Evolutionary conservation across 2,888 invertebrate genomes (phyloP).

Genomic region (Gari tellinella): DNA sequence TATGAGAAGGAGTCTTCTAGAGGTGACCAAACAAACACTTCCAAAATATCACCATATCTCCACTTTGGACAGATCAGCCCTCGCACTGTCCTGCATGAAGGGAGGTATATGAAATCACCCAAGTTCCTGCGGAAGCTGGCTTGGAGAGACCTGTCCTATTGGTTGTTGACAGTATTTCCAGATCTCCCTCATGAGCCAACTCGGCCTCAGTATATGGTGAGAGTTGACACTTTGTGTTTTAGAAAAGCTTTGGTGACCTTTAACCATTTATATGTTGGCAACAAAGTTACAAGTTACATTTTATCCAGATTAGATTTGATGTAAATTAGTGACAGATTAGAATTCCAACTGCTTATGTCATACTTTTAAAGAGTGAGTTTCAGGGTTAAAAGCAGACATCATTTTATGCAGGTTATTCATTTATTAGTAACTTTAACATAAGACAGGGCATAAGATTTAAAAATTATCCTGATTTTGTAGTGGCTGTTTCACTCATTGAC

Average conservation of each 20-base stretch:
- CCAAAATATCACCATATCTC: conserved; percentile 64
- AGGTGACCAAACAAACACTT: conserved; percentile 65
- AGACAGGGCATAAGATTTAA: no score
- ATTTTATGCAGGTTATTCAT: no score
- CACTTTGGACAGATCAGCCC: conserved; percentile 71
- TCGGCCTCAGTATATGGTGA: conserved; percentile 66
- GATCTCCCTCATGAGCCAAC: conserved; percentile 62
- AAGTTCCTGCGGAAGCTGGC: conserved; percentile 70
- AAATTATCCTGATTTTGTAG: no score
- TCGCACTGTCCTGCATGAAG: conserved; percentile 59
- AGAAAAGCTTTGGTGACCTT: neutral
- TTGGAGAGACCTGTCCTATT: conserved; percentile 71
- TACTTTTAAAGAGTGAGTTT: no score
- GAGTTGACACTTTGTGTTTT: conserved; percentile 2
- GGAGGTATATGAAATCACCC: conserved; percentile 62
- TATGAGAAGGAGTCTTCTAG: conserved; percentile 71
- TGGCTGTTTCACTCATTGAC: no score
- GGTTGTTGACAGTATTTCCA: conserved; percentile 64
- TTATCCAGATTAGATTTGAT: no score
- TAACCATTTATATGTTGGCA: no score
- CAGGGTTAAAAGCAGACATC: no score
- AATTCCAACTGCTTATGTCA: no score
- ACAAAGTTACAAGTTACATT: no score
- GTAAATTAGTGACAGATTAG: no score
- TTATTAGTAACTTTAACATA: no score